A percentile compares a stretch with the other conserved stretches of the same genome.
Evolutionary conservation across 2,797 vertebrate species (phyloP).

Genomic region (Enteromius paludinosus): DNA sequence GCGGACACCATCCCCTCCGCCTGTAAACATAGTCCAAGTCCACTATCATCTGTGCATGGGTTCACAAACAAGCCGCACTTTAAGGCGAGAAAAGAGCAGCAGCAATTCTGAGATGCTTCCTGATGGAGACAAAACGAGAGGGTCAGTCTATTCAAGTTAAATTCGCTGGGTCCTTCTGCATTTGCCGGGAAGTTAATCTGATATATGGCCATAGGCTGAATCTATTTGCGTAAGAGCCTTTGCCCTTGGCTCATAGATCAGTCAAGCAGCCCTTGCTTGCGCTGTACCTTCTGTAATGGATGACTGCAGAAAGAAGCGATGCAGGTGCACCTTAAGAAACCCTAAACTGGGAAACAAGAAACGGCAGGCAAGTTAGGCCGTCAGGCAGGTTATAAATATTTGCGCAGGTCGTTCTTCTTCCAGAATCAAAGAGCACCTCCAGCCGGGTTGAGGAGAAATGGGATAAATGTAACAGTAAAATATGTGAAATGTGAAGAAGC

Average conservation of each 20-base stretch:
- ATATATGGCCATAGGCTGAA: slow-evolving; percentile 43
- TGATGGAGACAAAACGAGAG: slow-evolving; percentile 44
- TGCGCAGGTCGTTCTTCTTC: slow-evolving; percentile 5
- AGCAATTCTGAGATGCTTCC: neutral
- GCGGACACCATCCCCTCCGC: slow-evolving; percentile 45
- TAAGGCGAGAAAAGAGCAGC: slow-evolving; percentile 11
- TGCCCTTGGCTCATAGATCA: slow-evolving; percentile 47
- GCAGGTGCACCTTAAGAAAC: slow-evolving; percentile 52
- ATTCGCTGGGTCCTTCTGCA: slow-evolving; percentile 31
- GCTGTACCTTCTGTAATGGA: slow-evolving; percentile 53
- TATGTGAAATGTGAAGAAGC: neutral
- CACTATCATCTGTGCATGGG: slow-evolving; percentile 1
- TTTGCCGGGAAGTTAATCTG: slow-evolving; percentile 44
- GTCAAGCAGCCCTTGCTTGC: slow-evolving; percentile 43
- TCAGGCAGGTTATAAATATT: slow-evolving; percentile 32
- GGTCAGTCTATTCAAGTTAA: slow-evolving; percentile 27
- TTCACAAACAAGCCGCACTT: slow-evolving; percentile 20
- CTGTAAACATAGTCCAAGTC: slow-evolving; percentile 23
- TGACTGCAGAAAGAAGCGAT: slow-evolving; percentile 46
- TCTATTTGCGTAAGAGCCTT: slow-evolving; percentile 50
- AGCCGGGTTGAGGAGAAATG: neutral
- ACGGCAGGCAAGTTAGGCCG: neutral
- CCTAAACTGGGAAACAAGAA: slow-evolving; percentile 32
- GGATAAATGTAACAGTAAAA: neutral
- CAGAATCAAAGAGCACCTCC: slow-evolving; percentile 11